phyloP scores from a whole-genome alignment of 2,888 invertebrate species.

The Gisinianus flammeolus region DNA sequence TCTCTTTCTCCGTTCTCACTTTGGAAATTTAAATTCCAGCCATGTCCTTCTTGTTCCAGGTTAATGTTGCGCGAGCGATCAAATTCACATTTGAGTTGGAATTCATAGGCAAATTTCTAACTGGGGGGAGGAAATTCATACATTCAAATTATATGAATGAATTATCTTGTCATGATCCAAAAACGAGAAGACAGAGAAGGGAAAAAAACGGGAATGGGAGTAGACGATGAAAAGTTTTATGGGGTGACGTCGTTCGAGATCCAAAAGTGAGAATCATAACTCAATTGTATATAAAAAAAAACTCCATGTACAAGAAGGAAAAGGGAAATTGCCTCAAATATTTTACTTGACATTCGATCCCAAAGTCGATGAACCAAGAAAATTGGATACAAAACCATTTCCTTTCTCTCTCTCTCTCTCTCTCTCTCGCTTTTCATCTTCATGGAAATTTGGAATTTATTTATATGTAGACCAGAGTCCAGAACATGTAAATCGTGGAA shows the following conservation, averaged over 20 bases:
- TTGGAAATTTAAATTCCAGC: neutral
- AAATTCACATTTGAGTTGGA: neutral
- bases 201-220: neutral
- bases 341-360: neutral
- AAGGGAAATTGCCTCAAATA: neutral
- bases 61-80: neutral
- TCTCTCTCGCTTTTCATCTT: neutral
- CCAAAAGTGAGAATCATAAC: neutral
- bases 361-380: neutral
- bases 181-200: neutral
- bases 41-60: neutral
- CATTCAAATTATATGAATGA: neutral
- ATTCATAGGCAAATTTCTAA: neutral
- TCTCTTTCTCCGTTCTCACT: neutral
- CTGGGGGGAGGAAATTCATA: neutral
- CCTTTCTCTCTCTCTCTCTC: neutral
- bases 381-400: neutral
- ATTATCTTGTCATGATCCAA: neutral
- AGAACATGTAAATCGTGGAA: neutral
- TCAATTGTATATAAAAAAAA: constrained; percentile 5
- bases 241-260: neutral
- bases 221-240: neutral
- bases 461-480: no score
- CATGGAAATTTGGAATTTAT: neutral
- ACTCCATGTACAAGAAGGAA: neutral